Conservation (phyloP, 1,140 invertebrate genomes). For the Lordiphosa stackelbergi region DNA sequence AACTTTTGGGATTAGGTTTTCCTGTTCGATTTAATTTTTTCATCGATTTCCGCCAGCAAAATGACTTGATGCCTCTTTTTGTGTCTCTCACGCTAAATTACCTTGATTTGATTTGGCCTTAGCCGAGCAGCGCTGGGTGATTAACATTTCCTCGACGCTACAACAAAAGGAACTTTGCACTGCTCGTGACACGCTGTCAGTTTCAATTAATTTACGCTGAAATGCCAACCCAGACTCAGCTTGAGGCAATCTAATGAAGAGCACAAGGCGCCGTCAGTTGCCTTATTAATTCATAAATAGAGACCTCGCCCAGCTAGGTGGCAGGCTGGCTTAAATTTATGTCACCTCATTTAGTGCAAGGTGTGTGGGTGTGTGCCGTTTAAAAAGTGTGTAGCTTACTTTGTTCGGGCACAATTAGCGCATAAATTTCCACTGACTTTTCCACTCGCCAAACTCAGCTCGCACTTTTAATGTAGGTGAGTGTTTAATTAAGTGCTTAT, state of each 20-base stretch:
- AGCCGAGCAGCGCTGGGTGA: constrained; percentile 25
- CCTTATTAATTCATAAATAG: constrained; percentile 72
- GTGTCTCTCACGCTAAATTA: constrained; percentile 74
- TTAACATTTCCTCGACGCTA: constrained; percentile 9
- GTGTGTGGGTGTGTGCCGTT: constrained; percentile 3
- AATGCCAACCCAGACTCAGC: constrained; percentile 7
- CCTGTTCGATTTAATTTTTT: too few relatives aligned
- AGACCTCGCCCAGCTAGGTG: constrained; percentile 41
- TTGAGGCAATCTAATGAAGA: constrained; percentile 37
- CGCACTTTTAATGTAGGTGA: constrained; percentile 8
- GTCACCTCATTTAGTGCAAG: constrained; percentile 33
- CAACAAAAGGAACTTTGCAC: constrained; percentile 5
- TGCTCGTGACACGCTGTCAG: constrained; percentile 39
- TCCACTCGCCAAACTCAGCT: constrained; percentile 2
- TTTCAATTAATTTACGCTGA: constrained; percentile 60
- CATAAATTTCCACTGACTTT: constrained; percentile 37
- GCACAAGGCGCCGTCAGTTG: constrained; percentile 44
- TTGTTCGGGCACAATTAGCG: constrained; percentile 26
- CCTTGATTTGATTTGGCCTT: constrained; percentile 67
- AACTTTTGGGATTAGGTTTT: too few relatives aligned
- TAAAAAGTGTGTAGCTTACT: constrained; percentile 27
- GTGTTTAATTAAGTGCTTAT: constrained; percentile 34
- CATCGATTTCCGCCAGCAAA: constrained; percentile 38
- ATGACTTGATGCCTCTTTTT: constrained; percentile 66
- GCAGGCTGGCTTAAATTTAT: constrained; percentile 43